Percentiles rank a stretch among this genome's conserved stretches.
Conservation (phyloP, 2,797 vertebrate genomes). For the Masticophis lateralis region DNA sequence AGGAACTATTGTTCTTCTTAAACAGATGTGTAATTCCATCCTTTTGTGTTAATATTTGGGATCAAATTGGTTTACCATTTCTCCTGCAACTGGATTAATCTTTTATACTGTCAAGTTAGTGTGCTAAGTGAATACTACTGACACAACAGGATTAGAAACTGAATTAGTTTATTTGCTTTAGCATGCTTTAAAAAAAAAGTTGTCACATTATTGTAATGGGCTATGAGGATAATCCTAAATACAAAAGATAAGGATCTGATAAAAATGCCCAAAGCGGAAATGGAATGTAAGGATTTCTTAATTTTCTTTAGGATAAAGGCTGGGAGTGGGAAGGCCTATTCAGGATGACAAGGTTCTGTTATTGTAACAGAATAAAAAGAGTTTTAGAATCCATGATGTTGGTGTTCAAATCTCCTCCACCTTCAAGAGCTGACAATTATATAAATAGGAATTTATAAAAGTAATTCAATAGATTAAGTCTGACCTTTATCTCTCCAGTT, state of each 20-base stretch:
- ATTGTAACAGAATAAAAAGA: background rate
- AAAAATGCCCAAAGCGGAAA: background rate
- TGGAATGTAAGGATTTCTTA: background rate
- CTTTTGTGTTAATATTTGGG: slow-evolving; percentile 37
- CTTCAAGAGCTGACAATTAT: background rate
- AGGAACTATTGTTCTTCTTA: slow-evolving; percentile 1
- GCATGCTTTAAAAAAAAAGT: too few relatives aligned
- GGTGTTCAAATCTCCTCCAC: background rate
- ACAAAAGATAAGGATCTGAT: background rate
- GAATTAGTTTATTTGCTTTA: slow-evolving; percentile 18
- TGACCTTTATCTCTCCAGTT: background rate
- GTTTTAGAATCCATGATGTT: background rate
- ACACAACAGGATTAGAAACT: slow-evolving; percentile 27
- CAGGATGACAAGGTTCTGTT: background rate
- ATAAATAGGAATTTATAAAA: slow-evolving; percentile 3
- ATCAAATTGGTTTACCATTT: slow-evolving; percentile 38
- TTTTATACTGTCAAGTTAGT: slow-evolving; percentile 34
- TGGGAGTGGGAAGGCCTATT: background rate
- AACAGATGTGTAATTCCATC: slow-evolving; percentile 11
- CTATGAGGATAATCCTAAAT: background rate
- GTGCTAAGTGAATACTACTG: slow-evolving; percentile 20
- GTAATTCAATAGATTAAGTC: slow-evolving; percentile 38
- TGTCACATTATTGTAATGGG: background rate
- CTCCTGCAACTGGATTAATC: slow-evolving; percentile 17
- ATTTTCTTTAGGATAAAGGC: background rate